Evolutionary conservation across 2,888 invertebrate species (phyloP).

Genomic region (Synergus gifuensis): DNA sequence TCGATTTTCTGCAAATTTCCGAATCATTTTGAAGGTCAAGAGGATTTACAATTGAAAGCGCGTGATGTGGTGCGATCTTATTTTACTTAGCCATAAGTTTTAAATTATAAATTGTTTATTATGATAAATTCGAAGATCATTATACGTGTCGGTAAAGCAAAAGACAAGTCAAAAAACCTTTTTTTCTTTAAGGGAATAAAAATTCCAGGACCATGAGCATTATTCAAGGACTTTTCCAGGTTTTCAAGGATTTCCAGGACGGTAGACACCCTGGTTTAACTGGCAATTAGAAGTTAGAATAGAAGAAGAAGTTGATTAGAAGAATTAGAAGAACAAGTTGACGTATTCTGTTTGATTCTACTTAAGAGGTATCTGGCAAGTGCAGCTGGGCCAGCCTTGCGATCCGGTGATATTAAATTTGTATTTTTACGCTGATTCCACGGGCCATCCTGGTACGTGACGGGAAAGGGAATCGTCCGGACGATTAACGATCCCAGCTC

Average conservation of each 20-base stretch:
- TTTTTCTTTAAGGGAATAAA: too few relatives aligned
- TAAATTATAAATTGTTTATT: too few relatives aligned
- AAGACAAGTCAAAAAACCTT: too few relatives aligned
- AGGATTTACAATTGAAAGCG: neutral
- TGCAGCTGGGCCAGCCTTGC: constrained; percentile 59
- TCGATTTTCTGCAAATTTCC: neutral
- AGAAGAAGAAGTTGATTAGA: too few relatives aligned
- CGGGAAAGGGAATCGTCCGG: constrained; percentile 79
- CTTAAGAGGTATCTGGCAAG: constrained; percentile 53
- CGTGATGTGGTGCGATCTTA: too few relatives aligned
- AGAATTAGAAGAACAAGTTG: neutral
- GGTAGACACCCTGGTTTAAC: too few relatives aligned
- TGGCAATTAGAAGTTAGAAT: neutral
- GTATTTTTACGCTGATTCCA: constrained; percentile 83
- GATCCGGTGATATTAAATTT: constrained; percentile 80
- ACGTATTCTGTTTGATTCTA: neutral
- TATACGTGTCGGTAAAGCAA: too few relatives aligned
- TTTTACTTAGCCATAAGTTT: neutral
- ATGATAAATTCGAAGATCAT: too few relatives aligned
- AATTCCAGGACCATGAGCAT: too few relatives aligned
- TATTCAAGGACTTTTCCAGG: too few relatives aligned
- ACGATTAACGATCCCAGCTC: constrained; percentile 80
- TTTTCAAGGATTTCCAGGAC: too few relatives aligned
- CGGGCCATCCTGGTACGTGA: constrained; percentile 80
- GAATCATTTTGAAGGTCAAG: neutral